Conservation (phyloP, 2,888 invertebrate genomes). For the Idaea dimidiata region DNA sequence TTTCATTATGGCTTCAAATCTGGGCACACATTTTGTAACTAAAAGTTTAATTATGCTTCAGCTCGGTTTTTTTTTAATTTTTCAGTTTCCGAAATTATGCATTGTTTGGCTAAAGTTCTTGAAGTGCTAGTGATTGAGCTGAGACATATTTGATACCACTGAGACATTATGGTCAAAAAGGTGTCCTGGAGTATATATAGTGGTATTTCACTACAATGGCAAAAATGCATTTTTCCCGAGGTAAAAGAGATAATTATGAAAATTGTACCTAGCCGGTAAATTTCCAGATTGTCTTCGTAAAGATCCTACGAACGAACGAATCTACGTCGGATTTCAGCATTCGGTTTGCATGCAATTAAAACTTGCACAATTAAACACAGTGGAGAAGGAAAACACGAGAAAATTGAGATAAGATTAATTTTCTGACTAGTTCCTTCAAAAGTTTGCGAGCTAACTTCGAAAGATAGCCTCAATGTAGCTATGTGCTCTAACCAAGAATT, state of each 20-base stretch:
- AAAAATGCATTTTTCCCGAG: neutral
- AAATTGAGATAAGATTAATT: conserved; percentile 75
- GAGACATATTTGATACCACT: too few species aligned
- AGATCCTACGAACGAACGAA: conserved; percentile 44
- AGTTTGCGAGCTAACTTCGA: conserved; percentile 52
- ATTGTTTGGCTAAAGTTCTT: too few species aligned
- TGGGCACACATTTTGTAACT: too few species aligned
- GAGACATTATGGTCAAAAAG: too few species aligned
- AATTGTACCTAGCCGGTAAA: neutral
- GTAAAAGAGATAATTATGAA: neutral
- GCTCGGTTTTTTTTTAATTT: too few species aligned
- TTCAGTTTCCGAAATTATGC: too few species aligned
- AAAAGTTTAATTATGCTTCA: too few species aligned
- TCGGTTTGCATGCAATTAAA: conserved; percentile 72
- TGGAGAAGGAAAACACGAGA: conserved; percentile 64
- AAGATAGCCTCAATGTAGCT: conserved; percentile 44
- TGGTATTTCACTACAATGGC: neutral
- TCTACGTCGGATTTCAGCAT: conserved; percentile 47
- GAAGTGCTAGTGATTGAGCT: too few species aligned
- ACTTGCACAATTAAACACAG: conserved; percentile 71
- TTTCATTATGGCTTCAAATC: too few species aligned
- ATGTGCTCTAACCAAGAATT: conserved; percentile 35
- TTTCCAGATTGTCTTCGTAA: conserved; percentile 41
- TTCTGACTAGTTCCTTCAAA: conserved; percentile 59
- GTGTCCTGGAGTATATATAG: too few species aligned